These are phyloP conservation scores for Phoenicopterus ruber DNA, from an alignment of 2,113 vertebrate species.

Conservation along the genomic window DNA sequence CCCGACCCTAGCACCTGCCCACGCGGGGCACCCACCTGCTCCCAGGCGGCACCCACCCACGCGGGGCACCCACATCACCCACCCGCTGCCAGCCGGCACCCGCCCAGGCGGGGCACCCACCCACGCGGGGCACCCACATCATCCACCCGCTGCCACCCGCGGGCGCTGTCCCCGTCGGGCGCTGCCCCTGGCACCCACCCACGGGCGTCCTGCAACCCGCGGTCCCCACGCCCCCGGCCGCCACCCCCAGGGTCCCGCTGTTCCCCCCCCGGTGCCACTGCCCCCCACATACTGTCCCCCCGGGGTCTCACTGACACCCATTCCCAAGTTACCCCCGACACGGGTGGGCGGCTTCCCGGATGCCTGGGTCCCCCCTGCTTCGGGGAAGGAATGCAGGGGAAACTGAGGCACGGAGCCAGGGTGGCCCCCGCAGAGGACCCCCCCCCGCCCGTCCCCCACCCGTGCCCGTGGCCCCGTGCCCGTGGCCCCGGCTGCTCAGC, in stretches of 20 bases:
- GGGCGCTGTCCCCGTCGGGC: not conserved
- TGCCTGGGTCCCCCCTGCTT: not conserved
- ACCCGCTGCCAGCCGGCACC: not conserved
- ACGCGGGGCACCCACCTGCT: too few species aligned
- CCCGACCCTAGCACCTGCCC: too few species aligned
- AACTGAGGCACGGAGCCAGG: not conserved
- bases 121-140: not conserved
- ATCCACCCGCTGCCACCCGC: not conserved
- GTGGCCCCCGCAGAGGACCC: not conserved
- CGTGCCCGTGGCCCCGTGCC: not conserved
- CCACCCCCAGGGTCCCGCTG: not conserved
- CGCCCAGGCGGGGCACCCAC: not conserved
- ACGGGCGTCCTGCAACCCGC: too few species aligned
- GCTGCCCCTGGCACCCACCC: not conserved
- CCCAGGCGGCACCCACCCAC: not conserved
- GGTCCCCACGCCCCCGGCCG: not conserved
- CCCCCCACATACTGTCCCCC: not conserved
- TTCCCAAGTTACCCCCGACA: not conserved
- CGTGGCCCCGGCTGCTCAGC: not conserved
- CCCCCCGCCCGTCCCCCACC: not conserved
- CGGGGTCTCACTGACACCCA: not conserved
- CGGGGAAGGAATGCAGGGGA: not conserved
- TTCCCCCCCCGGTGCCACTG: not conserved
- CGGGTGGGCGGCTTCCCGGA: not conserved
- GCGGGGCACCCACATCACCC: not conserved